Base-by-base conservation (phyloP, 1,140 invertebrate species). In the Tetranychus urticae region DNA sequence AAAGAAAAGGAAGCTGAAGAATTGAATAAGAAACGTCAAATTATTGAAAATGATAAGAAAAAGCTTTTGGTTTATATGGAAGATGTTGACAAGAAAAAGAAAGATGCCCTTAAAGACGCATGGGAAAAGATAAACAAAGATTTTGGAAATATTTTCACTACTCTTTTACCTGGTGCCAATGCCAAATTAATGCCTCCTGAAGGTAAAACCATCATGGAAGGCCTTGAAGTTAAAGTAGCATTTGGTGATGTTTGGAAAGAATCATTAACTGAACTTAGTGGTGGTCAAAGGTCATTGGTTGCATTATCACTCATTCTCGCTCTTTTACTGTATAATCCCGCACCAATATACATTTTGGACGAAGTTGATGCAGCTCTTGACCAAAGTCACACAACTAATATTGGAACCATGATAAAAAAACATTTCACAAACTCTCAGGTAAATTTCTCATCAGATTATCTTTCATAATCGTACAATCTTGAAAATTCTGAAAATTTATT, bases 341-440 rank as follows among this genome's bases (percentile, higher is more conserved):
- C 96, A 13, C 96, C 94, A 1, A 77, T 99, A 12, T 99, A 99
- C 70, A 97, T 99, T 73, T 77, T 99, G 67, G 96, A 99, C 71
- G 94, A 99, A 77, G 89, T 99, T 54, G 96, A 99, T 74, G 92
- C 96, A 6, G 96, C 96, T 4, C 75, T 99, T 3, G 96, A 99
- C 77, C 79, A 97, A 34, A 93, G 88, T 1, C 96, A 99, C 71
- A 99, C 96, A 5, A 89, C 97, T 74, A 99, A 99, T 75, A 98
- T 98, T 69, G 94, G 94, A 2, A 79, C 80, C 59, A 97, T 99
- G 88, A 77, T 99, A 6, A 85, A 85, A 68, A 80, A 81, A 39
- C 89, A 97, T 74, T 99, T 99, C 69, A 85, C 81, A 66, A 81
- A 85, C 71, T 96, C 92, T 10, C 89, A 89, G 79, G 85, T 87